Evolutionary conservation across 2,113 vertebrate species (phyloP), one percentile per base, ranked within the genome.

Genomic region (Stegostoma tigrinum): DNA sequence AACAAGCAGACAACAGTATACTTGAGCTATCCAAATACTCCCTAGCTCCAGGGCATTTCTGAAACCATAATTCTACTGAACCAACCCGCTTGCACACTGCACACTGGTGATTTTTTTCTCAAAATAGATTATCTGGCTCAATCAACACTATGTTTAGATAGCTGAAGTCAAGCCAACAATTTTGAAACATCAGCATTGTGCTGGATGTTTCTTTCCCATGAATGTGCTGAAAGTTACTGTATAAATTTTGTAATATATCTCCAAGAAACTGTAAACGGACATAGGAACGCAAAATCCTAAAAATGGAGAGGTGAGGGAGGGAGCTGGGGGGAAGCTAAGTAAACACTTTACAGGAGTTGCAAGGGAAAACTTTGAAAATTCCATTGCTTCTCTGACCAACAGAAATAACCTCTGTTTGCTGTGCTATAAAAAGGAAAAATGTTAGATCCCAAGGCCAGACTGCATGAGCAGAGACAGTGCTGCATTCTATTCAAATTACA

Each of bases 141-240:
- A 30, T 96, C 83, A 96, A 97, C 95, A 94, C 96, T 96, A 96
- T 96, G 96, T 96, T 97, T 96, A 96, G 96, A 96, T 87, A 96
- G 85, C 96, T 96, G 97, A 97, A 97, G 96, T 95, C 95, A 96
- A 96, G 97, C 97, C 97, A 97, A 96, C 97, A 90, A 80, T 96
- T 87, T 95, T 0, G 94, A 70, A 96, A 96, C 80, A 93, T 96
- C 96, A 96, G 64, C 90, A 96, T 55, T n/a, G 67, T 72, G 42
- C 55, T 45, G 55, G 95, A n/a, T 96, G 95, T 95, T 96, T 83
- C 96, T 96, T 96, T 96, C 96, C 96, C 70, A 93, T 70, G 85
- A 95, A 87, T 78, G 66, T 68, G 94, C 52, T 72, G 0, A 52
- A 52, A 72, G 67, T 45, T 67, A 70, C 30, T 19, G 61, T 66